These are phyloP conservation scores for Caenorhabditis wallacei DNA, from an alignment of 2,888 invertebrate species.

Conservation along the genomic window DNA sequence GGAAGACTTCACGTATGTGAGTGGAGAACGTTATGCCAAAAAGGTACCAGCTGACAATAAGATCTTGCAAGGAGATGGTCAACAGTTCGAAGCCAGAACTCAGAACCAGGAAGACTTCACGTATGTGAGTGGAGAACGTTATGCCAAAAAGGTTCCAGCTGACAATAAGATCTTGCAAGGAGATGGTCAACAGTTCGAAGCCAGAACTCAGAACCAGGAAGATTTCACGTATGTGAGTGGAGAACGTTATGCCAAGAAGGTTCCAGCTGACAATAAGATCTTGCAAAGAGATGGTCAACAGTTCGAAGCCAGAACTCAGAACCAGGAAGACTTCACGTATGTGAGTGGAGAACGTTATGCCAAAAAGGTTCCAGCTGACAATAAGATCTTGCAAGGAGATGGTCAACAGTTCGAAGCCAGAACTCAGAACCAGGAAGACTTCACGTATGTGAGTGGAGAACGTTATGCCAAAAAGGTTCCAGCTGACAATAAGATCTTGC, in stretches of 20 bases:
- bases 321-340: slow-evolving; percentile 20
- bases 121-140: slow-evolving; percentile 26
- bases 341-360: slow-evolving; percentile 32
- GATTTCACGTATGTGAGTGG: slow-evolving; percentile 9
- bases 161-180: slow-evolving; percentile 42
- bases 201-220: slow-evolving; percentile 36
- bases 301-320: slow-evolving; percentile 34
- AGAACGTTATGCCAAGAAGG: slow-evolving; percentile 32
- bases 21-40: slow-evolving; percentile 31
- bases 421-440: slow-evolving; percentile 34
- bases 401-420: slow-evolving; percentile 26
- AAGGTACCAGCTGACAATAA: slow-evolving; percentile 36
- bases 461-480: slow-evolving; percentile 31
- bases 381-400: slow-evolving; percentile 36
- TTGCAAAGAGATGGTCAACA: slow-evolving; percentile 28
- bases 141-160: slow-evolving; percentile 24
- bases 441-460: slow-evolving; percentile 20
- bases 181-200: slow-evolving; percentile 29
- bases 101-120: slow-evolving; percentile 31
- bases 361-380: slow-evolving; percentile 27
- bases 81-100: slow-evolving; percentile 24
- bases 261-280: slow-evolving; percentile 37
- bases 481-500: slow-evolving; percentile 37
- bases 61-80: slow-evolving; percentile 34
- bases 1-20: slow-evolving; percentile 6